phyloP scores from a whole-genome alignment of 1,140 invertebrate genomes.

The Mycetomoellerius zeteki region DNA sequence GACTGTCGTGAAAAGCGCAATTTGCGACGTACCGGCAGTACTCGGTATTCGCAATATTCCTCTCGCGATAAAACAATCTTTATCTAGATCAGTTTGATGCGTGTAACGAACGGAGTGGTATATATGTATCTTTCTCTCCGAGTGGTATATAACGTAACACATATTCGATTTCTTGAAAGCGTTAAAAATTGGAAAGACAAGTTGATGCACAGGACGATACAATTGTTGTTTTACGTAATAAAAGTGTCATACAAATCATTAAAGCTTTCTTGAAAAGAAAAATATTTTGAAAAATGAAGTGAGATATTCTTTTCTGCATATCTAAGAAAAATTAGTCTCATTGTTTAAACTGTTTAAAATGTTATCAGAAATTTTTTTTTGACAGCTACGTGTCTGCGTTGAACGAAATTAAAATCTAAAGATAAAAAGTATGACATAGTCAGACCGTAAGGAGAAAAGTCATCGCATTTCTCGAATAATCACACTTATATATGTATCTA shows the following conservation, averaged over 20 bases:
- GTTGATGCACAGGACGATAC: neutral
- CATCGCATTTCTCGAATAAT: constrained; percentile 18
- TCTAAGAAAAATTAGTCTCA: neutral
- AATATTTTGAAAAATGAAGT: neutral
- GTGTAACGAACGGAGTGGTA: constrained; percentile 1
- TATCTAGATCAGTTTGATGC: neutral
- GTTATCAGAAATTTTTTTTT: neutral
- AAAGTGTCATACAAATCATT: neutral
- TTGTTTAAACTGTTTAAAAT: too few relatives aligned
- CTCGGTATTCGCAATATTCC: neutral
- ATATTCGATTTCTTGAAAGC: neutral
- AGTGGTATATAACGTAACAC: neutral
- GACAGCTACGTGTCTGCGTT: neutral
- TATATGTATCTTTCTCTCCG: too few relatives aligned
- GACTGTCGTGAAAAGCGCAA: constrained; percentile 28
- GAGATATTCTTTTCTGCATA: neutral
- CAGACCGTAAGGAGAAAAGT: neutral
- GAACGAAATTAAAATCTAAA: neutral
- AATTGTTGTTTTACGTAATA: neutral
- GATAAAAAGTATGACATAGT: neutral
- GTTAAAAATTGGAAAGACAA: constrained; percentile 1
- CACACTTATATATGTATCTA: neutral
- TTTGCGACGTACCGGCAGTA: constrained; percentile 11
- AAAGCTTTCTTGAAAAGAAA: neutral
- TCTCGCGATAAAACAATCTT: neutral